A percentile compares a stretch with the other conserved stretches of the same genome.
These are phyloP conservation scores for Herminia tarsipennalis DNA, from an alignment of 2,888 invertebrate species.

Conservation along the genomic window DNA sequence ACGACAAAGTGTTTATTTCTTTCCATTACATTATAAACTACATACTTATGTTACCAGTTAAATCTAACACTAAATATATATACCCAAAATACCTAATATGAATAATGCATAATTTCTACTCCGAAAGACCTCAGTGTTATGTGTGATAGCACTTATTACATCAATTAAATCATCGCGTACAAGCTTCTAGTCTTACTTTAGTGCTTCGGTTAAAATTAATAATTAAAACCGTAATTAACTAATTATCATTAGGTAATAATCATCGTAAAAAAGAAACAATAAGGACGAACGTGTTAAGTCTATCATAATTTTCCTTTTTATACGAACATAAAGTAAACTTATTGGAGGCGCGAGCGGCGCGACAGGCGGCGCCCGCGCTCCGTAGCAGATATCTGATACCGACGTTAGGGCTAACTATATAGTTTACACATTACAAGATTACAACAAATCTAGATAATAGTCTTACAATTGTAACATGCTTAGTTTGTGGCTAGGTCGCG, in stretches of 20 bases:
- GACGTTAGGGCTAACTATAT: slow-evolving; percentile 73
- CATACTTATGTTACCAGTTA: slow-evolving; percentile 85
- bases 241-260: slow-evolving; percentile 84
- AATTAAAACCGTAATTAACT: slow-evolving; percentile 87
- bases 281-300: slow-evolving; percentile 81
- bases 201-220: slow-evolving; percentile 83
- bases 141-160: slow-evolving; percentile 82
- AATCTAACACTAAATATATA: slow-evolving; percentile 83
- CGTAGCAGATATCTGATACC: slow-evolving; percentile 47
- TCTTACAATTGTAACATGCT: slow-evolving; percentile 83
- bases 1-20: slow-evolving; percentile 83
- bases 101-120: slow-evolving; percentile 85
- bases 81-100: slow-evolving; percentile 86
- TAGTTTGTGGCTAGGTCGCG: slow-evolving; percentile 75
- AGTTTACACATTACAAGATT: slow-evolving; percentile 74
- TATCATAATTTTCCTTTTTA: slow-evolving; percentile 86
- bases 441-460: slow-evolving; percentile 84
- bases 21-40: slow-evolving; percentile 85
- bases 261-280: slow-evolving; percentile 76
- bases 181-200: slow-evolving; percentile 82
- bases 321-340: slow-evolving; percentile 77
- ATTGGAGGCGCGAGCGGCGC: slow-evolving; percentile 47
- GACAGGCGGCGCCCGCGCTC: slow-evolving; percentile 33
- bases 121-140: slow-evolving; percentile 80
- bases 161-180: slow-evolving; percentile 78